Evolutionary conservation across 2,888 invertebrate genomes (phyloP).

Genomic region (Blastobasis lacticolella): DNA sequence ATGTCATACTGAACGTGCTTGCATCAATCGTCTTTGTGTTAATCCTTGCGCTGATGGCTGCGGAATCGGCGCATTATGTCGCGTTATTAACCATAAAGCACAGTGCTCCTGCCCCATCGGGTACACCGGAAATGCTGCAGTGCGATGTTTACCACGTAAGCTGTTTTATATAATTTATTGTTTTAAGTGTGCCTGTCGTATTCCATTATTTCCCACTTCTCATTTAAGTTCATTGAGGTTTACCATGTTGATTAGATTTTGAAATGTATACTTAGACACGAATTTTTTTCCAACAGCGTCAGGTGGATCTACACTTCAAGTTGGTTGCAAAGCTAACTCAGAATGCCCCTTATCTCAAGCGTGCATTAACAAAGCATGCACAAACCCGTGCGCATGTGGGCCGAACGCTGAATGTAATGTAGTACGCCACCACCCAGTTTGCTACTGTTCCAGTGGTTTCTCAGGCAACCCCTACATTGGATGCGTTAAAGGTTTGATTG

Average conservation of each 20-base stretch:
- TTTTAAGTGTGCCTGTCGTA: too few species aligned
- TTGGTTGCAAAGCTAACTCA: constrained; percentile 83
- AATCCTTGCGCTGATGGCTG: constrained; percentile 88
- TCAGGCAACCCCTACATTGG: constrained; percentile 90
- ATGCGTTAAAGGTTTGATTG: constrained; percentile 78
- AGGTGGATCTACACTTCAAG: constrained; percentile 67
- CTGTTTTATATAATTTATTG: constrained; percentile 29
- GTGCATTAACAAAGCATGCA: constrained; percentile 86
- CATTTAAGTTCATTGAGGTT: too few species aligned
- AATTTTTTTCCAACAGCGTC: constrained; percentile 50
- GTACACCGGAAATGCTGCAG: constrained; percentile 81
- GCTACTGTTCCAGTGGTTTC: constrained; percentile 86
- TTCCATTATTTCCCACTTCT: too few species aligned
- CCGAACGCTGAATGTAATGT: constrained; percentile 87
- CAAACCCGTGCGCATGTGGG: constrained; percentile 90
- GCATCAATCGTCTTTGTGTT: constrained; percentile 83
- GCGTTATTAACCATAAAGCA: constrained; percentile 82
- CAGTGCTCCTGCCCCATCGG: constrained; percentile 87
- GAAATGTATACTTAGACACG: background rate
- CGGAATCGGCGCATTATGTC: constrained; percentile 86
- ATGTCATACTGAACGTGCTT: constrained; percentile 82
- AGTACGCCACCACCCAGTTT: constrained; percentile 88
- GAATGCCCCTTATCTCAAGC: constrained; percentile 89
- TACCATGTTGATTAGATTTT: too few species aligned
- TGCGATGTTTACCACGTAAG: constrained; percentile 88